Evolutionary conservation across 2,888 invertebrate genomes (phyloP).

Genomic region (Callimorpha dominula): DNA sequence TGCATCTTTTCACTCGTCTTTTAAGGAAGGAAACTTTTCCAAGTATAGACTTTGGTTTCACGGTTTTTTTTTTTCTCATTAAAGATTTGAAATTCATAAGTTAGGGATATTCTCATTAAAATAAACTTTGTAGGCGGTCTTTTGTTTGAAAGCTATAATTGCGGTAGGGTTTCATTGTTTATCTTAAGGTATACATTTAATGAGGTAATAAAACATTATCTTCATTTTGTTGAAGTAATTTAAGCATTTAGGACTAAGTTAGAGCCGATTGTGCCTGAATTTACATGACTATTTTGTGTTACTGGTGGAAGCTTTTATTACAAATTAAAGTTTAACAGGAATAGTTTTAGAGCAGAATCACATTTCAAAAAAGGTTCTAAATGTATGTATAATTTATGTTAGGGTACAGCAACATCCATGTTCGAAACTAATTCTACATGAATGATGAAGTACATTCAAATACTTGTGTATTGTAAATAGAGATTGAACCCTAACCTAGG

Average conservation of each 20-base stretch:
- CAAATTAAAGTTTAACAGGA: too few relatives aligned
- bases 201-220: constrained; percentile 30
- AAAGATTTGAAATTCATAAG: constrained; percentile 62
- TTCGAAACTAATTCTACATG: too few relatives aligned
- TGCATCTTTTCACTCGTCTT: constrained; percentile 68
- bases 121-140: constrained; percentile 31
- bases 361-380: background rate
- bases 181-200: constrained; percentile 25
- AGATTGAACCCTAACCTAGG: too few relatives aligned
- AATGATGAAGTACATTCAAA: too few relatives aligned
- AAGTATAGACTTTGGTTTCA: constrained; percentile 53
- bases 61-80: constrained; percentile 60
- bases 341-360: background rate
- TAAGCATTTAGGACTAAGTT: background rate
- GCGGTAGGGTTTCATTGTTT: constrained; percentile 14
- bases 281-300: too few relatives aligned
- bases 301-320: too few relatives aligned
- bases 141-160: constrained; percentile 33
- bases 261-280: too few relatives aligned
- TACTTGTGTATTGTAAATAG: too few relatives aligned
- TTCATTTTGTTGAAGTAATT: constrained; percentile 28
- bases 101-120: constrained; percentile 58
- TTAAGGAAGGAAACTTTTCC: constrained; percentile 64
- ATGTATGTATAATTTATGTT: background rate
- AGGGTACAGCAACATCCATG: background rate